Conservation (phyloP, 2,113 vertebrate genomes). For the Zapus hudsonius region DNA sequence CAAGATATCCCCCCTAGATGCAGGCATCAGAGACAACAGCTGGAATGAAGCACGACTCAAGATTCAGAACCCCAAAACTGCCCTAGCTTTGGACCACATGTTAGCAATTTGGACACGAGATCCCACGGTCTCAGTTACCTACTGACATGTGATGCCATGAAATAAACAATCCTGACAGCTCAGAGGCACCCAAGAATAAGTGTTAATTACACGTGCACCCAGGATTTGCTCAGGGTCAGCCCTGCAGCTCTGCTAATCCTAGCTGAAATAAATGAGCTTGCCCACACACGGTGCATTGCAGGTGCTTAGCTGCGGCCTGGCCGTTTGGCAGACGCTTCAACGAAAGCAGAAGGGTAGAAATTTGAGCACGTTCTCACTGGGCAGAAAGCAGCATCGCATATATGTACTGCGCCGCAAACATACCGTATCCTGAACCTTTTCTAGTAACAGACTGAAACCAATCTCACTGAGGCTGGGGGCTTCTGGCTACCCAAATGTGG, state of each 20-base stretch:
- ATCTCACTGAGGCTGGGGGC: slow-evolving; percentile 8
- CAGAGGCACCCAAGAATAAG: neutral
- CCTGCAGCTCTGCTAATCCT: neutral
- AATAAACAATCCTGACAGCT: neutral
- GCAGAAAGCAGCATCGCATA: neutral
- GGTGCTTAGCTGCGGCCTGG: neutral
- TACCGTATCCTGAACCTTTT: neutral
- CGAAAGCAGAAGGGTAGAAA: slow-evolving; percentile 6
- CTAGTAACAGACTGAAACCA: slow-evolving; percentile 9
- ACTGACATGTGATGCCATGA: neutral
- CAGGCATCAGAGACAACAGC: neutral
- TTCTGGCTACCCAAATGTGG: neutral
- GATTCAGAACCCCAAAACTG: neutral
- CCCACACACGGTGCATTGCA: neutral
- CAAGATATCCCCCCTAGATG: neutral
- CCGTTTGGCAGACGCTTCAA: neutral
- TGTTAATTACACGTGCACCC: neutral
- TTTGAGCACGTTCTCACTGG: neutral
- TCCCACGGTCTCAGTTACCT: neutral
- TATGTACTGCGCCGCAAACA: neutral
- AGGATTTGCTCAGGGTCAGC: neutral
- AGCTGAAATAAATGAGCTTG: neutral
- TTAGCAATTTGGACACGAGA: neutral
- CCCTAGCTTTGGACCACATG: neutral
- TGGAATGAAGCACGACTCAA: neutral